Base-by-base conservation (phyloP, 1,140 invertebrate species). In the Bombus balteatus region DNA sequence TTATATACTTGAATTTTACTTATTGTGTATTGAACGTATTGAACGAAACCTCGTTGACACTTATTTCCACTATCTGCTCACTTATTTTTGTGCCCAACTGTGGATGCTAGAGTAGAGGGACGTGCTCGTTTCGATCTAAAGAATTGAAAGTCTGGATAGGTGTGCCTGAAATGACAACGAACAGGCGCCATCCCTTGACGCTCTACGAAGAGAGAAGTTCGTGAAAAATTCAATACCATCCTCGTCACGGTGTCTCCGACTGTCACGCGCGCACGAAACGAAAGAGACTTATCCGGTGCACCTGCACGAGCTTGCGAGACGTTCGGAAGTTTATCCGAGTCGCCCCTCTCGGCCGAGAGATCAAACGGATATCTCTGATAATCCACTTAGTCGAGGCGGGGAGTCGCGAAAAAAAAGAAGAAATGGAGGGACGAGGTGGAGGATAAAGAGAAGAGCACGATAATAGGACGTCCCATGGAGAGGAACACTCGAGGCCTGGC, bases 321-420 rank as follows among this genome's bases (percentile, higher is more conserved):
- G 82, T 59, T 71, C 71, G 81, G 57, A 87, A 90, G 89, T 90
- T 90, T 91, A 89, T 91, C 85, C 75, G 75, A 39, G 57, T 37
- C 78, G 66, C 77, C 57, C 71, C 83, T 80, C 73, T 87, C 80
- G 81, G 89, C 76, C 73, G 81, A 83, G 82, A 90, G 89, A 90
- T 90, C 89, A 90, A 91, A 91, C 90, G 90, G 90, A 91, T 91
- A 91, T 91, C 91, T 89, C 78, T 88, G 90, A 90, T 92, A 92
- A 90, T 90, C 89, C 91, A 91, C 85, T 91, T 92, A 90, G 79
- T 53, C 75, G 84, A 81, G 86, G 80, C 82, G 71, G 81, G 84
- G 81, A 87, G 78, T 84, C 85, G 81, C 86, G 79, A 62, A 53
- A 37, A 81, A 68, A 39, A 43, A 62, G 76, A 81, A 41, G 25